These are phyloP conservation scores for Melanophora roralis DNA, from an alignment of 2,888 invertebrate species.

Conservation along the genomic window DNA sequence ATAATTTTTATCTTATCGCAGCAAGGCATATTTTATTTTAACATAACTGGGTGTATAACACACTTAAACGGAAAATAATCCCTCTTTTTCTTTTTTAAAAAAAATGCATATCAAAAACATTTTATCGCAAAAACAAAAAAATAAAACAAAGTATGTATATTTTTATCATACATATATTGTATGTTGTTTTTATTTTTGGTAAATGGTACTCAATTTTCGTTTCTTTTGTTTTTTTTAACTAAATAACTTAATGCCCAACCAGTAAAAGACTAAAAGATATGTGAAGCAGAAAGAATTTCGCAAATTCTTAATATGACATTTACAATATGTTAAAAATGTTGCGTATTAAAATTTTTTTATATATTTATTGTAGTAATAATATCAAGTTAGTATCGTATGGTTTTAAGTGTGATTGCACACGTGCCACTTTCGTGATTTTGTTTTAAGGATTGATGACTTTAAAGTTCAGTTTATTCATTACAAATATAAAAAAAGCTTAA, in stretches of 20 bases:
- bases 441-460: conserved; percentile 44
- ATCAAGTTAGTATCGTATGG: neutral
- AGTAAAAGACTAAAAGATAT: conserved; percentile 13
- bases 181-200: conserved; percentile 9
- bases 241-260: conserved; percentile 46
- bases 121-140: conserved; percentile 30
- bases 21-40: too few species aligned
- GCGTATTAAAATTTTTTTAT: neutral
- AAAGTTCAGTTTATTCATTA: conserved; percentile 25
- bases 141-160: conserved; percentile 6
- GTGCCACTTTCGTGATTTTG: conserved; percentile 52
- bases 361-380: conserved; percentile 30
- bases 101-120: conserved; percentile 26
- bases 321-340: conserved; percentile 21
- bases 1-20: conserved; percentile 6
- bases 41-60: neutral
- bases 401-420: conserved; percentile 21
- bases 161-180: conserved; percentile 18
- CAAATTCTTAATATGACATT: conserved; percentile 25
- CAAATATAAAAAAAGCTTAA: too few species aligned
- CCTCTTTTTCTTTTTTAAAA: conserved; percentile 5
- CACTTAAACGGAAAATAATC: conserved; percentile 2
- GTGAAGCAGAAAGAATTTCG: neutral
- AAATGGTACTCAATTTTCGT: conserved; percentile 12
- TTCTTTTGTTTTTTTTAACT: conserved; percentile 10